Conservation (phyloP, 2,113 vertebrate genomes). For the Salvelinus namaycush region DNA sequence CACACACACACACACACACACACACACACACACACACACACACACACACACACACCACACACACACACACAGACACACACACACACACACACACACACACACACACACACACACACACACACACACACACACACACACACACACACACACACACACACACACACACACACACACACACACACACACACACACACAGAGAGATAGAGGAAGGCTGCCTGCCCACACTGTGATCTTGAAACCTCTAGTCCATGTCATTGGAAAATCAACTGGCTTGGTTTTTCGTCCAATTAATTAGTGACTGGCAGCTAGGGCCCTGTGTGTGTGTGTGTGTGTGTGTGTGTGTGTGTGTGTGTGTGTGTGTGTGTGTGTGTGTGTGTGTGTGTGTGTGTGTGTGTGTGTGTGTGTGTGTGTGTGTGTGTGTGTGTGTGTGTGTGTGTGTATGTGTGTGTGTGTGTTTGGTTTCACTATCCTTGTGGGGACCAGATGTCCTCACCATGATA, state of each 20-base stretch:
- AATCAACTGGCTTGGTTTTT: constrained; percentile 67
- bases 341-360: constrained; percentile 30
- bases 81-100: neutral
- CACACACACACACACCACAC: neutral
- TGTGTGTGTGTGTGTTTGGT: constrained; percentile 25
- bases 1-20: neutral
- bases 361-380: constrained; percentile 39
- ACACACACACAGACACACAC: constrained; percentile 6
- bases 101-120: neutral
- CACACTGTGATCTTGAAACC: constrained; percentile 60
- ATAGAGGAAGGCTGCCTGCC: constrained; percentile 8
- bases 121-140: constrained; percentile 3
- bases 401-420: constrained; percentile 39
- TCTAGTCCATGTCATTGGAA: constrained; percentile 62
- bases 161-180: constrained; percentile 26
- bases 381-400: constrained; percentile 36
- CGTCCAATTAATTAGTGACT: constrained; percentile 72
- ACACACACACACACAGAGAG: neutral
- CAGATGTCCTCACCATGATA: too few relatives aligned
- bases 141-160: constrained; percentile 15
- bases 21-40: constrained; percentile 11
- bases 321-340: constrained; percentile 15
- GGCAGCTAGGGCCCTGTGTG: constrained; percentile 45
- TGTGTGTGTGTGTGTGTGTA: constrained; percentile 33
- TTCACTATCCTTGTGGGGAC: too few relatives aligned